A percentile compares a stretch with the other conserved stretches of the same genome.
These are phyloP conservation scores for Omphaloscelis lunosa DNA, from an alignment of 2,888 invertebrate species.

Conservation along the genomic window DNA sequence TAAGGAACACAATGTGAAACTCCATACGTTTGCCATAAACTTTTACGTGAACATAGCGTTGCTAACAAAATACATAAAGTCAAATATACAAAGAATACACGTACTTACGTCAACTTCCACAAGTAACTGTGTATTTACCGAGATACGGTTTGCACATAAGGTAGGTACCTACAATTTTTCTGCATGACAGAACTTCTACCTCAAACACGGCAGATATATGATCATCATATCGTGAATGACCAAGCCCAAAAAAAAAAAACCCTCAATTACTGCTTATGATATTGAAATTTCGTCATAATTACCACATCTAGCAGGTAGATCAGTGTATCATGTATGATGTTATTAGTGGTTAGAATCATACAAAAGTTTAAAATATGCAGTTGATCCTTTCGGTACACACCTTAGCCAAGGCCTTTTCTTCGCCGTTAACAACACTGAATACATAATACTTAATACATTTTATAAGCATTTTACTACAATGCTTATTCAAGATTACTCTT, in stretches of 20 bases:
- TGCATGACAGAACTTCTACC: not conserved
- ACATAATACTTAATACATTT: slow-evolving; percentile 34
- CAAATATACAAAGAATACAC: slow-evolving; percentile 23
- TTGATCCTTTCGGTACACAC: not conserved
- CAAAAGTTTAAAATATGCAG: not conserved
- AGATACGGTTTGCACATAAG: slow-evolving; percentile 14
- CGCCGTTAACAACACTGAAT: slow-evolving; percentile 8
- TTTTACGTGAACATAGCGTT: slow-evolving; percentile 42
- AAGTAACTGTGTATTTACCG: slow-evolving; percentile 16
- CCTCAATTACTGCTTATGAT: not conserved
- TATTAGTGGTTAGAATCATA: not conserved
- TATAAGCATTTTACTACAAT: slow-evolving; percentile 37
- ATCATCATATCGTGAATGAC: not conserved
- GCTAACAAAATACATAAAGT: slow-evolving; percentile 38
- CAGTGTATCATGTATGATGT: not conserved
- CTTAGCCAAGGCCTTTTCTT: not conserved
- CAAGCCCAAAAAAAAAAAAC: not conserved
- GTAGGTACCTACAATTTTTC: no score
- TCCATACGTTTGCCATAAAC: slow-evolving; percentile 42
- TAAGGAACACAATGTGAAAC: slow-evolving; percentile 7
- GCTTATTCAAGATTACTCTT: slow-evolving; percentile 15
- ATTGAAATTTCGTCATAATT: not conserved
- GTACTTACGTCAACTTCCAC: slow-evolving; percentile 3
- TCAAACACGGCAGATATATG: not conserved
- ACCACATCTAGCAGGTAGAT: not conserved